Evolutionary conservation across 1,140 invertebrate genomes (phyloP).

Genomic region (Drosophila saltans): DNA sequence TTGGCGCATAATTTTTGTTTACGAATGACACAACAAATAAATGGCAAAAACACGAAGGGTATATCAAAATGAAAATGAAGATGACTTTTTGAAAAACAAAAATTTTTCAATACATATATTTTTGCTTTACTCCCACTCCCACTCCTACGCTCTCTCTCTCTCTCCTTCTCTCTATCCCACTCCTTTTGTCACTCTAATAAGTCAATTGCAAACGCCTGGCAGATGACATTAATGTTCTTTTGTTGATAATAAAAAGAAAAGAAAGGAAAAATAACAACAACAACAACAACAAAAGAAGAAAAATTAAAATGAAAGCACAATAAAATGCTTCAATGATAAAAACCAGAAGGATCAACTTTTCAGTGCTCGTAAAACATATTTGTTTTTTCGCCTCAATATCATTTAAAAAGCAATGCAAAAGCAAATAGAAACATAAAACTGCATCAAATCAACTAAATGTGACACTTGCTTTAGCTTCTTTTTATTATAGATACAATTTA

Average conservation of each 20-base stretch:
- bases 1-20: constrained; percentile 56
- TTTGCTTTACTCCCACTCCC: too few species aligned
- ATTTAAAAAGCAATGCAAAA: neutral
- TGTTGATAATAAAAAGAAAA: constrained; percentile 36
- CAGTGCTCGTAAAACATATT: constrained; percentile 23
- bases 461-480: neutral
- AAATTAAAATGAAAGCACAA: constrained; percentile 9
- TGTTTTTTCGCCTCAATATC: neutral
- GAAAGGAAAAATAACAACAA: neutral
- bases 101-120: neutral
- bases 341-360: constrained; percentile 25
- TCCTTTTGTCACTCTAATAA: constrained; percentile 26
- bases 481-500: neutral
- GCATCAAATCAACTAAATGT: neutral
- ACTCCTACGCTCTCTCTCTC: neutral
- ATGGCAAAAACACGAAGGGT: constrained; percentile 8
- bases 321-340: constrained; percentile 4
- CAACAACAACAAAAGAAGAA: too few species aligned
- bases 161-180: neutral
- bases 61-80: constrained; percentile 33
- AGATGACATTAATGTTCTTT: constrained; percentile 46
- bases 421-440: constrained; percentile 9
- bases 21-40: constrained; percentile 19
- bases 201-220: constrained; percentile 20
- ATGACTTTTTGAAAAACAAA: constrained; percentile 24